A percentile compares a stretch with the other conserved stretches of the same genome.
These are phyloP conservation scores for Orius insidiosus DNA, from an alignment of 1,140 invertebrate species.

Conservation along the genomic window DNA sequence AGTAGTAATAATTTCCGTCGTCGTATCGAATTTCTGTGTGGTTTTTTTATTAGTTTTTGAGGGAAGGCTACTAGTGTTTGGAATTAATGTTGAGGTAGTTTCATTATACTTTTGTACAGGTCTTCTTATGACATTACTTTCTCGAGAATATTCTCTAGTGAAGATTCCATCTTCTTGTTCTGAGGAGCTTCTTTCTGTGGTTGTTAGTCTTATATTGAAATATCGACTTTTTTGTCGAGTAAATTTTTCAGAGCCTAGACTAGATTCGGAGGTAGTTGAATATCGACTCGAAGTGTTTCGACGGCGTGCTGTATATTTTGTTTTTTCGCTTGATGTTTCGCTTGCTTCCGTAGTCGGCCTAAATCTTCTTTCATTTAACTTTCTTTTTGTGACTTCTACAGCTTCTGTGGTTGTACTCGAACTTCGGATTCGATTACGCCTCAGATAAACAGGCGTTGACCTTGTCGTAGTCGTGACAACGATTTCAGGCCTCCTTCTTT, in stretches of 20 bases:
- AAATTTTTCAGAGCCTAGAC: background rate
- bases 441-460: slow-evolving; percentile 8
- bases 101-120: slow-evolving; percentile 8
- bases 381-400: slow-evolving; percentile 4
- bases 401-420: slow-evolving; percentile 1
- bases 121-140: slow-evolving; percentile 11
- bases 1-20: background rate
- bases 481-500: slow-evolving; percentile 6
- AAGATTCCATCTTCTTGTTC: slow-evolving; percentile 9
- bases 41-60: background rate
- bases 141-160: slow-evolving; percentile 9
- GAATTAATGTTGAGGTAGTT: background rate
- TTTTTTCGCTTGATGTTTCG: background rate
- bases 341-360: slow-evolving; percentile 5
- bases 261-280: background rate
- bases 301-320: background rate
- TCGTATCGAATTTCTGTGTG: background rate
- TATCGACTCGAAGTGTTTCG: background rate
- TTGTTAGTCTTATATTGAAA: background rate
- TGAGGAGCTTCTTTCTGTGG: background rate
- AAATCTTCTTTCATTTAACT: slow-evolving; percentile 1
- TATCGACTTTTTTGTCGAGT: background rate
- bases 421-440: slow-evolving; percentile 9
- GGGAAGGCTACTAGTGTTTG: background rate
- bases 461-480: slow-evolving; percentile 6